A percentile compares a stretch with the other conserved stretches of the same genome.
Conservation (phyloP, 2,113 vertebrate genomes). For the Austrofundulus limnaeus region DNA sequence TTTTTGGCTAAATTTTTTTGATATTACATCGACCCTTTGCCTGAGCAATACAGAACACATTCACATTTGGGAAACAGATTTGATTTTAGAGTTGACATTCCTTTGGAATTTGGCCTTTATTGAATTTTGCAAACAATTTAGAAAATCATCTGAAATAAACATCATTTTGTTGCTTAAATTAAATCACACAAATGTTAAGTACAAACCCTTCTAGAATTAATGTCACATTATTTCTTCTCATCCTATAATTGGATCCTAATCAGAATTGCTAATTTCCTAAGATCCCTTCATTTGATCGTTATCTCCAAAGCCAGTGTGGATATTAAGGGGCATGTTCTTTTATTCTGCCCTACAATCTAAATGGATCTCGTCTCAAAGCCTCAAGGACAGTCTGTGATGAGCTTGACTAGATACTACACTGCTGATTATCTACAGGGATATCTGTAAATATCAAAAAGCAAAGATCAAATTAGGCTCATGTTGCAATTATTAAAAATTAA, state of each 20-base stretch:
- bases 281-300: conserved; percentile 77
- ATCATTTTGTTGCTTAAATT: conserved; percentile 7
- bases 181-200: conserved; percentile 23
- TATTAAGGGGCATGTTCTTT: conserved; percentile 75
- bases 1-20: no score
- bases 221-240: conserved; percentile 30
- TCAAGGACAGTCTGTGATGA: conserved; percentile 68
- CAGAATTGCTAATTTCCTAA: conserved; percentile 74
- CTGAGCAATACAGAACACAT: not conserved
- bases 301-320: conserved; percentile 77
- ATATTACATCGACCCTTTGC: not conserved
- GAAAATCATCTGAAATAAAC: not conserved
- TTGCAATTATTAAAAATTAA: conserved; percentile 1
- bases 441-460: conserved; percentile 64
- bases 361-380: conserved; percentile 79
- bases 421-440: conserved; percentile 52
- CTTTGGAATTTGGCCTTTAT: not conserved
- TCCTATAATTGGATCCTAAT: conserved; percentile 70
- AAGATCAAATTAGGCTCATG: conserved; percentile 37
- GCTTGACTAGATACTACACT: conserved; percentile 50
- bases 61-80: not conserved
- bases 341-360: conserved; percentile 75
- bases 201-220: conserved; percentile 51
- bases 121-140: not conserved
- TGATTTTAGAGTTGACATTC: not conserved